Evolutionary conservation across 2,113 vertebrate genomes (phyloP).

Genomic region (Ammodytes dubius): DNA sequence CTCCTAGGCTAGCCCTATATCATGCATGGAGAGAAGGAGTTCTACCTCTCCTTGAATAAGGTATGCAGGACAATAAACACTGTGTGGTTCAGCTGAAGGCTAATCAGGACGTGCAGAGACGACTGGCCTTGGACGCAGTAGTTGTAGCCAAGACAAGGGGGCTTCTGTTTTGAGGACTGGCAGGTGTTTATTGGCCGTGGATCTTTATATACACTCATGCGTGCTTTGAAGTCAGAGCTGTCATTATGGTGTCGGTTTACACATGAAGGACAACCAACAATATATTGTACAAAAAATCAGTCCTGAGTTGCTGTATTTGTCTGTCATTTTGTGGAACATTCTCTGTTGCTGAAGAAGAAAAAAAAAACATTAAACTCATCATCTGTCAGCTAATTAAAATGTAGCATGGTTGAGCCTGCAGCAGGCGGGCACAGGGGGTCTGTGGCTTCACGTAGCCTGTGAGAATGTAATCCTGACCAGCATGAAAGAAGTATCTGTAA

Average conservation of each 20-base stretch:
- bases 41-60: conserved; percentile 50
- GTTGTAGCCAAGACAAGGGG: conserved; percentile 32
- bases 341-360: neutral
- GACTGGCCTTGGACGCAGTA: conserved; percentile 54
- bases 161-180: conserved; percentile 40
- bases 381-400: conserved; percentile 46
- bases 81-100: conserved; percentile 41
- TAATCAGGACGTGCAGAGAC: conserved; percentile 21
- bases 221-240: conserved; percentile 57
- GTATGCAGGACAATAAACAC: conserved; percentile 74
- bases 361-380: neutral
- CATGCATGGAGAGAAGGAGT: conserved; percentile 28
- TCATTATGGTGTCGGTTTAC: conserved; percentile 50
- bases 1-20: conserved; percentile 18
- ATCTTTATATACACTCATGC: conserved; percentile 56
- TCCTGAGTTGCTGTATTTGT: neutral
- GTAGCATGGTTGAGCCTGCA: conserved; percentile 28
- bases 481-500: conserved; percentile 66
- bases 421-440: neutral
- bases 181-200: conserved; percentile 70
- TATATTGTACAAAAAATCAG: no score
- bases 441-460: conserved; percentile 49
- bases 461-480: conserved; percentile 49
- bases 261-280: conserved; percentile 11
- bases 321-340: neutral